Evolutionary conservation across 2,113 vertebrate species (phyloP).

Genomic region (Struthidea cinerea): DNA sequence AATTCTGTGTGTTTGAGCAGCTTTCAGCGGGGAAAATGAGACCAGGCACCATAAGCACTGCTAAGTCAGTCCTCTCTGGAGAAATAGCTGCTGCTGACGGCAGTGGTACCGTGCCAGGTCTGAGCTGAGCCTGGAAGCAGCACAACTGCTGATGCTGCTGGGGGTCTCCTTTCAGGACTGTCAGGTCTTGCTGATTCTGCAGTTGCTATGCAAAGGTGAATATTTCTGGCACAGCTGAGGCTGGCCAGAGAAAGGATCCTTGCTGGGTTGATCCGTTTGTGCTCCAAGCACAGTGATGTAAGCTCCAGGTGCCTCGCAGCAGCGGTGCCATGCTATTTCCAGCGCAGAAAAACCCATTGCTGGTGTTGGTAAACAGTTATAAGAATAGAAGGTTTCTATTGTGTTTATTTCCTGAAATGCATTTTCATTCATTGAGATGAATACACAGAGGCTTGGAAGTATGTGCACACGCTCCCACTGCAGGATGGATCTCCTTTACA

Average conservation of each 20-base stretch:
- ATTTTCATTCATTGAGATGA: conserved; percentile 44
- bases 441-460: not conserved
- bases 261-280: not conserved
- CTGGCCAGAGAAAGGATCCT: not conserved
- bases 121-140: not conserved
- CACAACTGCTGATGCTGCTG: not conserved
- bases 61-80: not conserved
- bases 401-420: conserved; percentile 62
- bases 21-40: not conserved
- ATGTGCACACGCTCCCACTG: not conserved
- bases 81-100: accelerated
- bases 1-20: conserved; percentile 25
- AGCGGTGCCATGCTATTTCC: conserved; percentile 30
- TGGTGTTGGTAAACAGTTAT: conserved; percentile 53
- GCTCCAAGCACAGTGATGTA: not conserved
- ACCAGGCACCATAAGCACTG: not conserved
- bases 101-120: not conserved
- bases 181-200: not conserved
- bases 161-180: not conserved
- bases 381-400: conserved; percentile 52
- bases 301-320: conserved; percentile 49
- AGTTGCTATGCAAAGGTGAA: not conserved
- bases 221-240: not conserved
- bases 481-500: not conserved
- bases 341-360: conserved; percentile 35